Conservation (phyloP, 2,113 vertebrate species). For the Reinhardtius hippoglossoides region DNA sequence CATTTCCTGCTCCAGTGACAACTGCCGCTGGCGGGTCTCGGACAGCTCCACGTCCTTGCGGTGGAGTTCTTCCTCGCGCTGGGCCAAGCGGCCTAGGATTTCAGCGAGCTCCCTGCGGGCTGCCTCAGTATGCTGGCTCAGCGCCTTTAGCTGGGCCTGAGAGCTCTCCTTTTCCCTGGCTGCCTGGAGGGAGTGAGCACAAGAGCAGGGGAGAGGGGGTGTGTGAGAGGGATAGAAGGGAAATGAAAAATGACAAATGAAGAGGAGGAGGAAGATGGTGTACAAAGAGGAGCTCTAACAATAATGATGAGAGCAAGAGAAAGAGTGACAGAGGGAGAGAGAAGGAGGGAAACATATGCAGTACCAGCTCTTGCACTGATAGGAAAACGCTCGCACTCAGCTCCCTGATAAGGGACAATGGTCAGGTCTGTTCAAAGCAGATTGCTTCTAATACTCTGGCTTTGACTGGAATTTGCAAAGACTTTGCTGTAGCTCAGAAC, state of each 20-base stretch:
- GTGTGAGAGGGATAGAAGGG: background rate
- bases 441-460: slow-evolving; percentile 76
- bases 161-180: slow-evolving; percentile 87
- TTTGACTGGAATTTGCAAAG: slow-evolving; percentile 73
- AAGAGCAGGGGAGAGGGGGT: background rate
- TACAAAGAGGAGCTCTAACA: slow-evolving; percentile 57
- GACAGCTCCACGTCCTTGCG: slow-evolving; percentile 86
- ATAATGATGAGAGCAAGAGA: slow-evolving; percentile 62
- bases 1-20: slow-evolving; percentile 87
- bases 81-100: slow-evolving; percentile 85
- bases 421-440: slow-evolving; percentile 77
- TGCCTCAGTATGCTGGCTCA: slow-evolving; percentile 88
- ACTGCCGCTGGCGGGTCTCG: slow-evolving; percentile 82
- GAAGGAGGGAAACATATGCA: slow-evolving; percentile 68
- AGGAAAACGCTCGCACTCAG: slow-evolving; percentile 69
- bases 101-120: slow-evolving; percentile 88
- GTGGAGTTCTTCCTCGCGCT: slow-evolving; percentile 89
- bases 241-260: slow-evolving; percentile 66
- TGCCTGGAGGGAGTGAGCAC: slow-evolving; percentile 74
- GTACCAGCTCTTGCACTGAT: slow-evolving; percentile 66
- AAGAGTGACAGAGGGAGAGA: slow-evolving; percentile 60
- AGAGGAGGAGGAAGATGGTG: slow-evolving; percentile 50
- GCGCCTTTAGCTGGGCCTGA: slow-evolving; percentile 85
- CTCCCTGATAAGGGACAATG: slow-evolving; percentile 75
- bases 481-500: slow-evolving; percentile 71